Evolutionary conservation across 2,888 invertebrate genomes (phyloP).

Genomic region (Habroteleia sp.): DNA sequence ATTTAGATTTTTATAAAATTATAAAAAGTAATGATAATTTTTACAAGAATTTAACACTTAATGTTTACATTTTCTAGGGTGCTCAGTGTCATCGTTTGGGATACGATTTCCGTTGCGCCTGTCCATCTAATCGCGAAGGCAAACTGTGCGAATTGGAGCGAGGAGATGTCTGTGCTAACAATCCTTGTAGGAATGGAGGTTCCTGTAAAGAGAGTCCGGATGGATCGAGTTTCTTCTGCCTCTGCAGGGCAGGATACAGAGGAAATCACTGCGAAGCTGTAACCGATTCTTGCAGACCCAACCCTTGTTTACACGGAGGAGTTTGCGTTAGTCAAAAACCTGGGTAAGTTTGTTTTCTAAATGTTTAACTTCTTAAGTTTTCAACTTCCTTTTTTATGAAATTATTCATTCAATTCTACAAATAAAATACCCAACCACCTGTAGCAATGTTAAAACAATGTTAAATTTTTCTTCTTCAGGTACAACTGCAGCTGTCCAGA

Average conservation of each 20-base stretch:
- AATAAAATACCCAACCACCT: too few relatives aligned
- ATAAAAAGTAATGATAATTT: too few relatives aligned
- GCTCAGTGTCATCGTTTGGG: slow-evolving; percentile 92
- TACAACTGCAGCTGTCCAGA: slow-evolving; percentile 87
- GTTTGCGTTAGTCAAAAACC: slow-evolving; percentile 93
- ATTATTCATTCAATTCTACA: too few relatives aligned
- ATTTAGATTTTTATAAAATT: too few relatives aligned
- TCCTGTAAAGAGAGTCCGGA: slow-evolving; percentile 94
- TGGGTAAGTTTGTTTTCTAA: slow-evolving; percentile 83
- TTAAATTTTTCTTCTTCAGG: slow-evolving; percentile 60
- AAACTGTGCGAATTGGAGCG: slow-evolving; percentile 91
- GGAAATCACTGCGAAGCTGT: slow-evolving; percentile 95
- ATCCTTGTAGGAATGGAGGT: slow-evolving; percentile 95
- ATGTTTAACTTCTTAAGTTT: too few relatives aligned
- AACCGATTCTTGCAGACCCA: slow-evolving; percentile 94
- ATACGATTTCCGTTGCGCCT: slow-evolving; percentile 91
- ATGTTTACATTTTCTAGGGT: slow-evolving; percentile 82
- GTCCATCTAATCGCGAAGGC: slow-evolving; percentile 90
- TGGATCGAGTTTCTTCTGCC: slow-evolving; percentile 93
- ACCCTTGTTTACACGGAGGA: slow-evolving; percentile 95
- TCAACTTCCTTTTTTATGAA: too few relatives aligned
- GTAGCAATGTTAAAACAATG: not conserved
- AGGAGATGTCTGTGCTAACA: slow-evolving; percentile 91
- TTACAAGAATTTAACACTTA: too few relatives aligned
- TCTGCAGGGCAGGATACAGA: slow-evolving; percentile 94